Evolutionary conservation across 2,888 invertebrate species (phyloP), one percentile per base, ranked within the genome.

Genomic region (Biston stratarius): DNA sequence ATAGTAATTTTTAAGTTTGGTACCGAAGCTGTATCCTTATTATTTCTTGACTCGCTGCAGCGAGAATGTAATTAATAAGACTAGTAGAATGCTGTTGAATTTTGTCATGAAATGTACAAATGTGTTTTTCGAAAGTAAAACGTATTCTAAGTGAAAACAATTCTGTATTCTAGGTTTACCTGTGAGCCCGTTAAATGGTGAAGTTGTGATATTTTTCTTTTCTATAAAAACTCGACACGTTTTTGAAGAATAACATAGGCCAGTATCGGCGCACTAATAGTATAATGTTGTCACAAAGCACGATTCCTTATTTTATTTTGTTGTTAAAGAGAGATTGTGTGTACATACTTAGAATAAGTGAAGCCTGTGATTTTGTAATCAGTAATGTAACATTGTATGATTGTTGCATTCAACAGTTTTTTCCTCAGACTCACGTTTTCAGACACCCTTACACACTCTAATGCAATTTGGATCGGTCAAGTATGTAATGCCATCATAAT

Each of bases 31-130:
- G 91, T 91, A 90, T 90, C 87, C 75, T 88, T 59, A 40, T 85
- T 77, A 83, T 87, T 90, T 91, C 81, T 73, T 82, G 85, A 80
- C 82, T 86, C 83, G 80, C 76, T 75, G 76, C 74, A 76, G 77
- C 82, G 89, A 85, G 88, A 82, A 77, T 85, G 82, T 88, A 87
- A 88, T 90, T 91, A 90, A 91, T 90, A 91, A 92, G 92, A 89
- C 88, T 90, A 89, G 90, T 91, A 88, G 89, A 93, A 91, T 92
- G 87, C 89, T 92, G 92, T 92, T 93, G 89, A 92, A 91, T 91
- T 92, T 91, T 91, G 91, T 91, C 92, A 92, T 92, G 86, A 91
- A 91, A 92, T 94, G 94, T 94, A 94, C 94, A 94, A 94, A 94
- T 94, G 90, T 92, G 90, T 92, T 92, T 67, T 90, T 90, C 82